These are phyloP conservation scores for Montipora sp. DNA, from an alignment of 64 coral and sea anemone genomes.

Conservation along the genomic window DNA sequence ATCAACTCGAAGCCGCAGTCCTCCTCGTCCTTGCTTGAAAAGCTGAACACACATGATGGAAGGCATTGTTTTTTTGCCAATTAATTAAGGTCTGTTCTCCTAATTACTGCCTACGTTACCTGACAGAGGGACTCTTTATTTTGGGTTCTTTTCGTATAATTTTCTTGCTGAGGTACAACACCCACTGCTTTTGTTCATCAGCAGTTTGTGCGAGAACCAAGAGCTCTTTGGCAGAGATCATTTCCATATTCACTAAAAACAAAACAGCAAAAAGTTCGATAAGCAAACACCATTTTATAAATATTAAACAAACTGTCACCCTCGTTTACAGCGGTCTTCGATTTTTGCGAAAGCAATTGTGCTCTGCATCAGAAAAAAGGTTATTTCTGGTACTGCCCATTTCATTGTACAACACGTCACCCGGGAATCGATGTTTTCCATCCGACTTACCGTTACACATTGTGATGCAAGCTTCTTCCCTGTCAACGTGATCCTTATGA, in stretches of 20 bases:
- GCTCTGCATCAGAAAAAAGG: no score
- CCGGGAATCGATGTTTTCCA: background rate
- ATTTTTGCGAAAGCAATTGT: background rate
- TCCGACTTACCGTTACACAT: conserved; percentile 79
- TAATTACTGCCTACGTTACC: conserved; percentile 33
- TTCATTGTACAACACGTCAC: no score
- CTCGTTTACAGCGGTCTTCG: background rate
- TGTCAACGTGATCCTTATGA: conserved; percentile 97
- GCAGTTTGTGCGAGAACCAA: conserved; percentile 82
- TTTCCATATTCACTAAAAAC: conserved; percentile 84
- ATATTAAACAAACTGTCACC: no score
- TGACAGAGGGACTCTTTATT: conserved; percentile 74
- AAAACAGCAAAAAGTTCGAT: background rate
- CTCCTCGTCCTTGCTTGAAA: no score
- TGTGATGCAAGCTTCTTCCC: conserved; percentile 93
- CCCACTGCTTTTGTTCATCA: conserved; percentile 98
- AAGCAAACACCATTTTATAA: background rate
- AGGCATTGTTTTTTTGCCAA: background rate
- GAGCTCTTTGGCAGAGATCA: conserved; percentile 95
- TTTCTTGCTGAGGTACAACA: conserved; percentile 96
- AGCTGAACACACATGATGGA: no score
- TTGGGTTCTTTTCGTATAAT: conserved; percentile 94
- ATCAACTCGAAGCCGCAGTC: no score
- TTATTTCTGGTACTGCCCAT: no score
- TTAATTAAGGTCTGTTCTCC: background rate